Evolutionary conservation across 2,888 invertebrate species (phyloP), one percentile per base, ranked within the genome.

Genomic region (Pemphredon lugubris): DNA sequence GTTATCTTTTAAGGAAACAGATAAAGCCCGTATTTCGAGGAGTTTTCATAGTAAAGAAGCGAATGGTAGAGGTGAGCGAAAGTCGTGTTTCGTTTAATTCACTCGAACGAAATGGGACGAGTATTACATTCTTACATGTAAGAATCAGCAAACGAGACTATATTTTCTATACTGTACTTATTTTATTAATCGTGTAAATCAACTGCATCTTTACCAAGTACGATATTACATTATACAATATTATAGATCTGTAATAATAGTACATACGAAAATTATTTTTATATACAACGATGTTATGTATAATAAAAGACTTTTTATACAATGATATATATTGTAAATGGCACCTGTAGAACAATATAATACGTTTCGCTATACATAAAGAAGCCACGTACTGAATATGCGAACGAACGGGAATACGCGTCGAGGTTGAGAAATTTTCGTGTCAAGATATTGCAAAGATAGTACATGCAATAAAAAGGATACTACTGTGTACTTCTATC

Each of bases 221-320:
- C 39, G 59, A 63, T 60, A 73, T 69, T 60, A 64, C 64, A 69
- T 53, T 57, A 64, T 74, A 69, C 64, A 64, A 64, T 78, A 75
- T 67, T 65, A 63, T 55, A 63, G 60, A 73, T 73, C 44, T 70
- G 60, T 63, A 69, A 63, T 71, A 71, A 71, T 63, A 66, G 55
- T 74, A 69, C 30, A 64, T 75, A 58, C 37, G 58, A 70, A 72
- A 74, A 74, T 75, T 75, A 77, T 79, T 79, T 79, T 77, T 79
- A 68, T 79, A 79, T 70, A 68, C 67, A 75, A 61, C 61, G 66
- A 72, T 67, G 71, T 61, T 72, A 64, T 75, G 48, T 75, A 75
- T 45, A 79, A 77, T 77, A 79, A 79, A 79, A 68, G 59, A 68
- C 37, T 67, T 54, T 73, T 69, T 75, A 73, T 45, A 72, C 63